These are phyloP conservation scores for Brachionus rubens DNA, from an alignment of 1,140 invertebrate genomes.

Conservation along the genomic window DNA sequence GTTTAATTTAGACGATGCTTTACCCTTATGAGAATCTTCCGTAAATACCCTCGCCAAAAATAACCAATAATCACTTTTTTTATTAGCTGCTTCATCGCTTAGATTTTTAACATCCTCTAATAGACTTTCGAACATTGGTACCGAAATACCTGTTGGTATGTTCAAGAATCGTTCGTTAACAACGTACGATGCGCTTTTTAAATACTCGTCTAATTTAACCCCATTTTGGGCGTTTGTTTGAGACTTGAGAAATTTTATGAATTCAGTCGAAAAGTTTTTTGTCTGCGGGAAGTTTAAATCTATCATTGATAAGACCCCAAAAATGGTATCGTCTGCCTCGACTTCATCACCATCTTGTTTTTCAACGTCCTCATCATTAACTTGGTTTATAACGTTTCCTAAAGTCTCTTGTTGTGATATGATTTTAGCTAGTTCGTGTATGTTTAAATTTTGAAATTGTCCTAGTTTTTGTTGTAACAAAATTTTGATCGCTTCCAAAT, in stretches of 20 bases:
- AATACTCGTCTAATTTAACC: conserved; percentile 1
- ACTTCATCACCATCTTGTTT: conserved; percentile 6
- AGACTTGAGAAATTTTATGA: conserved; percentile 19
- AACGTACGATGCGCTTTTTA: background rate
- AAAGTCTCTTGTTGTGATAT: conserved; percentile 20
- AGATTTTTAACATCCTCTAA: conserved; percentile 23
- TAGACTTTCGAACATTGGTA: conserved; percentile 41
- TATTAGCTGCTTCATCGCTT: background rate
- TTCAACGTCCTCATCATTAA: background rate
- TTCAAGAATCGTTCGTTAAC: conserved; percentile 43
- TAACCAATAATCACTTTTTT: conserved; percentile 32
- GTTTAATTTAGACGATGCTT: conserved; percentile 7
- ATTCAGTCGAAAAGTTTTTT: conserved; percentile 18
- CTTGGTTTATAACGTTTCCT: conserved; percentile 35
- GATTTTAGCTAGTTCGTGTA: conserved; percentile 29
- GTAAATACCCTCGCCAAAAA: background rate
- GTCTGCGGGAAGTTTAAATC: conserved; percentile 9
- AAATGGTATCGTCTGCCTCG: conserved; percentile 2
- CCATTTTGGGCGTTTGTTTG: background rate
- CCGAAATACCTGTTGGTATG: conserved; percentile 34
- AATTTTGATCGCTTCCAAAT: conserved; percentile 32
- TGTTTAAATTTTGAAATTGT: conserved; percentile 13
- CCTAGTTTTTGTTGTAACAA: conserved; percentile 22
- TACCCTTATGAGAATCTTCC: background rate
- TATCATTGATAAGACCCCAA: conserved; percentile 32